Evolutionary conservation across 2,797 vertebrate genomes (phyloP), one percentile per base, ranked within the genome.

Genomic region (Mus minutoides): DNA sequence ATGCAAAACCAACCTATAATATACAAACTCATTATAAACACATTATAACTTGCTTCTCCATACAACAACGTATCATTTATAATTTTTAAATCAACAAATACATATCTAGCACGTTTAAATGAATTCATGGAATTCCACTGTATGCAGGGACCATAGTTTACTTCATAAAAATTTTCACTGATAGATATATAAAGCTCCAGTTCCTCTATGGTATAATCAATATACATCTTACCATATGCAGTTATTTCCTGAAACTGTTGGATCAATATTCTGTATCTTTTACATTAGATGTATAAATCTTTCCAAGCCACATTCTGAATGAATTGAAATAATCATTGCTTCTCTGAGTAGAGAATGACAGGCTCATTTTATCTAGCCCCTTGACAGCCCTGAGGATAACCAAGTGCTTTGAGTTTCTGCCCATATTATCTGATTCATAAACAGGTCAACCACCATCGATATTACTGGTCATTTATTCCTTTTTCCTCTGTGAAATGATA

Each of bases 311-410:
- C 22, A 77, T 93, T 64, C n/a, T 54, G 31, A 71, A 84, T 71
- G 58, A 90, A 92, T 4, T 46, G 6, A 96, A 94, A 69, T 52
- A 80, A 93, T 90, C 90, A 93, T 80, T 49, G 87, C n/a, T 73
- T 94, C 77, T 88, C 89, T 89, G n/a, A 31, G 78, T 6, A 91
- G 21, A 91, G 9, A 92, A 96, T 9, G 17, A 94, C 77, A 21
- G 49, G 3, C 13, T 75, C 46, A 52, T 92, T 95, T 91, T 71
- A 54, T 77, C 52, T 67, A 60, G 58, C 77, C 31, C 22, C 29
- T 92, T 78, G 77, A 46, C 40, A 90, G 37, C 82, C 34, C 54
- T 82, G 54, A 91, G 64, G 43, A 91, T 91, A 95, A 94, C 62
- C 21, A 93, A 77, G n/a, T 64, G 60, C 75, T 93, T 34, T 84